These are phyloP conservation scores for Mechanitis messenoides DNA, from an alignment of 2,888 invertebrate species.

Conservation along the genomic window DNA sequence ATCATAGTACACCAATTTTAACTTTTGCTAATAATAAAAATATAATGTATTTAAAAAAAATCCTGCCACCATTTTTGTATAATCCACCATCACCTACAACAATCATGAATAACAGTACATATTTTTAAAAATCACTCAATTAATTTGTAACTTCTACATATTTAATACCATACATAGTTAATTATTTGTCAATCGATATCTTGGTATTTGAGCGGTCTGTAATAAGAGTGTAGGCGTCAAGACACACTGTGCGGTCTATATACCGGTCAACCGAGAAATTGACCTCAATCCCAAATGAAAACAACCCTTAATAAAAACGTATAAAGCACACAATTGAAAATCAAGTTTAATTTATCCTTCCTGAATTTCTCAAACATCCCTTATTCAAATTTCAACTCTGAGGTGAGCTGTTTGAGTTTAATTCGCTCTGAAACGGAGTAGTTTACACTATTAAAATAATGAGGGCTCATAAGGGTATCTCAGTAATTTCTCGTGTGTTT, in stretches of 20 bases:
- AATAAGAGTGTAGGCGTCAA: slow-evolving; percentile 60
- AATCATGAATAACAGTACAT: too few relatives aligned
- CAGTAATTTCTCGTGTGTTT: slow-evolving; percentile 69
- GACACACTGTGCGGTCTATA: slow-evolving; percentile 61
- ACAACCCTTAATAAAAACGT: slow-evolving; percentile 26
- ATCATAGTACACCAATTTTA: too few relatives aligned
- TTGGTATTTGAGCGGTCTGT: slow-evolving; percentile 41
- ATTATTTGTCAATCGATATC: slow-evolving; percentile 49
- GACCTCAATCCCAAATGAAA: slow-evolving; percentile 30
- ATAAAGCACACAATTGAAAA: slow-evolving; percentile 35
- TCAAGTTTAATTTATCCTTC: slow-evolving; percentile 30
- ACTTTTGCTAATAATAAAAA: too few relatives aligned
- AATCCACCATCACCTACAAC: too few relatives aligned
- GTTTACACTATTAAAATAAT: slow-evolving; percentile 70
- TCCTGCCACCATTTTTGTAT: too few relatives aligned
- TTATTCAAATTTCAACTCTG: slow-evolving; percentile 37
- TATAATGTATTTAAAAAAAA: too few relatives aligned
- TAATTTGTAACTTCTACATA: slow-evolving; percentile 12
- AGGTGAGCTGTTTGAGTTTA: slow-evolving; percentile 32
- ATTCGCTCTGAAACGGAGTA: slow-evolving; percentile 29
- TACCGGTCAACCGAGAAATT: slow-evolving; percentile 47
- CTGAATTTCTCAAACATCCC: slow-evolving; percentile 36
- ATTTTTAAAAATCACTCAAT: too few relatives aligned
- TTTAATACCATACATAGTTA: slow-evolving; percentile 40
- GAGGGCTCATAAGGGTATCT: slow-evolving; percentile 66